Percentiles rank a stretch among this genome's conserved stretches.
phyloP scores from a whole-genome alignment of 1,140 invertebrate species.

The Aphidius gifuensis region DNA sequence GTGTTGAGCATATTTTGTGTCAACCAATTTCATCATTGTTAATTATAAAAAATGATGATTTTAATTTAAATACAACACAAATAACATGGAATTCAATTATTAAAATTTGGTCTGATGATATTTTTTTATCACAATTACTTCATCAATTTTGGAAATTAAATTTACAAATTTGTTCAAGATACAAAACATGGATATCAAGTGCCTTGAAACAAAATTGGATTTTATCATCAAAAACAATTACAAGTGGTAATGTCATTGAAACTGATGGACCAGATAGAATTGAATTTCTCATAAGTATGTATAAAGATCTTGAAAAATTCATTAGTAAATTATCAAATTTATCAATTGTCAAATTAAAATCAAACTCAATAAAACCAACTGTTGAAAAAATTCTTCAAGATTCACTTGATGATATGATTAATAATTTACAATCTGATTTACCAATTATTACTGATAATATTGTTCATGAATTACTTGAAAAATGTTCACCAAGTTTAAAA shows the following conservation, averaged over 20 bases:
- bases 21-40: slow-evolving; percentile 42
- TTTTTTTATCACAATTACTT: slow-evolving; percentile 71
- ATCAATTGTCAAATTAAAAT: slow-evolving; percentile 48
- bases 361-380: slow-evolving; percentile 34
- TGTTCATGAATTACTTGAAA: slow-evolving; percentile 58
- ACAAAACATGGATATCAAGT: slow-evolving; percentile 66
- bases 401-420: slow-evolving; percentile 55
- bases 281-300: slow-evolving; percentile 53
- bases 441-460: slow-evolving; percentile 59
- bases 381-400: slow-evolving; percentile 42
- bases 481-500: slow-evolving; percentile 61
- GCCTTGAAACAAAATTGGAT: slow-evolving; percentile 42
- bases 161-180: slow-evolving; percentile 76
- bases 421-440: slow-evolving; percentile 52
- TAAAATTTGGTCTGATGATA: slow-evolving; percentile 70
- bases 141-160: slow-evolving; percentile 83
- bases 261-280: slow-evolving; percentile 36
- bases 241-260: slow-evolving; percentile 32
- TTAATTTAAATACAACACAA: slow-evolving; percentile 55
- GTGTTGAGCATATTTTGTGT: slow-evolving; percentile 60
- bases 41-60: slow-evolving; percentile 44
- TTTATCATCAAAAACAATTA: slow-evolving; percentile 31
- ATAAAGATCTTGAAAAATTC: slow-evolving; percentile 52
- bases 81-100: slow-evolving; percentile 61
- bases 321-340: slow-evolving; percentile 49